A percentile compares a stretch with the other conserved stretches of the same genome.
These are phyloP conservation scores for Drosophila aldrichi DNA, from an alignment of 2,888 invertebrate species.

Conservation along the genomic window DNA sequence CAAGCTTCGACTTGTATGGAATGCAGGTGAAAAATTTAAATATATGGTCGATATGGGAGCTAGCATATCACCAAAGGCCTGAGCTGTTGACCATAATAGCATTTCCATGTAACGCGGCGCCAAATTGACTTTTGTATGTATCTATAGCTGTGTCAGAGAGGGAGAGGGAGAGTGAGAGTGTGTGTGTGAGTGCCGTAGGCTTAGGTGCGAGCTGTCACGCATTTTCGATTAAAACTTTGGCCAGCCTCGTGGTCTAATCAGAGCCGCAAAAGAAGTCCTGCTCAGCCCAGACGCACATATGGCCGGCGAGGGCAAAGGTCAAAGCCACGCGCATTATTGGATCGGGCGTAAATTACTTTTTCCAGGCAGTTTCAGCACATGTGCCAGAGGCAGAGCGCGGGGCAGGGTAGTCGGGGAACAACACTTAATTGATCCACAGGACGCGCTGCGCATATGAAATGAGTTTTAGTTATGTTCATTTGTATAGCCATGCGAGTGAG, in stretches of 20 bases:
- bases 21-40: constrained; percentile 14
- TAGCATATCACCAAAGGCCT: neutral
- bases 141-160: neutral
- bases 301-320: constrained; percentile 35
- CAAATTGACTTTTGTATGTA: constrained; percentile 6
- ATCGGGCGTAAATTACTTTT: constrained; percentile 72
- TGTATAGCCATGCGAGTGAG: neutral
- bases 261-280: constrained; percentile 43
- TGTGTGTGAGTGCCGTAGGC: constrained; percentile 3
- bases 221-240: constrained; percentile 74
- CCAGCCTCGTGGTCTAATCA: constrained; percentile 54
- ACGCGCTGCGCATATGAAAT: constrained; percentile 69
- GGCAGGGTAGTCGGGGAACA: constrained; percentile 64
- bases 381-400: neutral
- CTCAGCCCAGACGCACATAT: constrained; percentile 35
- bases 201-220: constrained; percentile 54
- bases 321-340: constrained; percentile 61
- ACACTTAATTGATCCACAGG: constrained; percentile 80
- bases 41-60: neutral
- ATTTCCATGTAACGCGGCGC: constrained; percentile 23
- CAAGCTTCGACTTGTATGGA: neutral
- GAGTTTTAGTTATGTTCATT: constrained; percentile 32
- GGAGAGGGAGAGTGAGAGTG: neutral
- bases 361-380: constrained; percentile 42
- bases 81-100: constrained; percentile 14